These are phyloP conservation scores for Opisthograptis luteolata DNA, from an alignment of 2,888 invertebrate genomes.

Conservation along the genomic window DNA sequence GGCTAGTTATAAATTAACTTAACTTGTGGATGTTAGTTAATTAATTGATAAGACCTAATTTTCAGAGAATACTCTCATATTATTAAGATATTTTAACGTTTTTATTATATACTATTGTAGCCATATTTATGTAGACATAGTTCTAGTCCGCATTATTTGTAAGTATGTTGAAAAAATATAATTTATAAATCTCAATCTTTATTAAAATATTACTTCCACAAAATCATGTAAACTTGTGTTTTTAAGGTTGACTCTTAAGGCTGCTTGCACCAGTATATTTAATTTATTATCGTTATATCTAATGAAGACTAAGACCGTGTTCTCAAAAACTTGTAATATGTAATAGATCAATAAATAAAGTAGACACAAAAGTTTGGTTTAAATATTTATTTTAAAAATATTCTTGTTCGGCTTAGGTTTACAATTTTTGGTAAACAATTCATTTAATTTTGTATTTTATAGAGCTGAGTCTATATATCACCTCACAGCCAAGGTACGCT, in stretches of 20 bases:
- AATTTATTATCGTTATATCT: not conserved
- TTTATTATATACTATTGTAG: conserved; percentile 41
- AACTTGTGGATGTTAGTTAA: conserved; percentile 6
- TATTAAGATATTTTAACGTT: conserved; percentile 45
- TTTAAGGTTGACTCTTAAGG: not conserved
- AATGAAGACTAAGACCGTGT: not conserved
- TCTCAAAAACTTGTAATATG: conserved; percentile 26
- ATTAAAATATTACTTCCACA: not conserved
- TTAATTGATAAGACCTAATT: conserved; percentile 19
- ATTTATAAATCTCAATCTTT: not conserved
- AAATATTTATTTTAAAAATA: conserved; percentile 54
- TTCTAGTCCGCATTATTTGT: conserved; percentile 45
- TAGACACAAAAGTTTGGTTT: conserved; percentile 31
- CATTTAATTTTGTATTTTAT: conserved; percentile 45
- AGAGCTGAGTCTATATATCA: conserved; percentile 54
- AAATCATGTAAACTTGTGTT: not conserved
- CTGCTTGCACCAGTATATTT: not conserved
- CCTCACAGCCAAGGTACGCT: conserved; percentile 70
- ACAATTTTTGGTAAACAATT: conserved; percentile 61
- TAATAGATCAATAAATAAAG: conserved; percentile 31
- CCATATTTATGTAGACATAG: conserved; percentile 51
- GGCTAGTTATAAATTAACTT: conserved; percentile 37
- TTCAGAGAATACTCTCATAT: conserved; percentile 36
- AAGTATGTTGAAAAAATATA: conserved; percentile 24
- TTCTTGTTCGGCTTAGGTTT: conserved; percentile 45